Evolutionary conservation across 2,888 invertebrate genomes (phyloP).

Genomic region (Acronicta aceris): DNA sequence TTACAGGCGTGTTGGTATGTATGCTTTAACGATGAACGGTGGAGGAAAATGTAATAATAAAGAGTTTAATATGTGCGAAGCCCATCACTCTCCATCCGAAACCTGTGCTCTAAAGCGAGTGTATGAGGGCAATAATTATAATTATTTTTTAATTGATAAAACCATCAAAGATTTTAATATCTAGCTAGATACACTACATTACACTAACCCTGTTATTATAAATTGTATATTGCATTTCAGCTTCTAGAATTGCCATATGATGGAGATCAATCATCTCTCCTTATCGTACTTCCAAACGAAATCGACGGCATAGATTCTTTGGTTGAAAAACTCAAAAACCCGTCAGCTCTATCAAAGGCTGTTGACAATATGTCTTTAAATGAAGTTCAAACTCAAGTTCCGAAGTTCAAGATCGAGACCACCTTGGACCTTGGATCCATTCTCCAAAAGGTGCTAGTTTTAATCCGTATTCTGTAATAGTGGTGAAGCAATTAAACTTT

Average conservation of each 20-base stretch:
- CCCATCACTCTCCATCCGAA: too few species aligned
- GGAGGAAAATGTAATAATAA: too few species aligned
- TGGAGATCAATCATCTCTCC: constrained; percentile 91
- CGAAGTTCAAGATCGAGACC: constrained; percentile 94
- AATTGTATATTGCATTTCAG: constrained; percentile 65
- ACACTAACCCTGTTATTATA: not conserved
- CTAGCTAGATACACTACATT: too few species aligned
- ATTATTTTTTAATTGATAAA: too few species aligned
- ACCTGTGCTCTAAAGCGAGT: too few species aligned
- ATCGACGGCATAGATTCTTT: constrained; percentile 90
- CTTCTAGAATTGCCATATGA: constrained; percentile 93
- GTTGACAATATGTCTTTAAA: constrained; percentile 69
- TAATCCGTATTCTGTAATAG: too few species aligned
- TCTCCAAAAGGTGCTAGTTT: constrained; percentile 89
- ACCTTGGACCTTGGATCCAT: constrained; percentile 90
- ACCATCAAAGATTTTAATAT: too few species aligned
- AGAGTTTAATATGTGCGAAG: too few species aligned
- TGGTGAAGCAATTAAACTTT: too few species aligned
- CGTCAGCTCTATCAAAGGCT: constrained; percentile 79
- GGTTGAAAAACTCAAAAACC: constrained; percentile 88
- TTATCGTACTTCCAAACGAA: constrained; percentile 92
- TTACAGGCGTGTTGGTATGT: too few species aligned
- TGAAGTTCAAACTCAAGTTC: constrained; percentile 91
- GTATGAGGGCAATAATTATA: too few species aligned
- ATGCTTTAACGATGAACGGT: too few species aligned